These are phyloP conservation scores for Ornithoptera priamus DNA, from an alignment of 2,888 invertebrate genomes.

Conservation along the genomic window DNA sequence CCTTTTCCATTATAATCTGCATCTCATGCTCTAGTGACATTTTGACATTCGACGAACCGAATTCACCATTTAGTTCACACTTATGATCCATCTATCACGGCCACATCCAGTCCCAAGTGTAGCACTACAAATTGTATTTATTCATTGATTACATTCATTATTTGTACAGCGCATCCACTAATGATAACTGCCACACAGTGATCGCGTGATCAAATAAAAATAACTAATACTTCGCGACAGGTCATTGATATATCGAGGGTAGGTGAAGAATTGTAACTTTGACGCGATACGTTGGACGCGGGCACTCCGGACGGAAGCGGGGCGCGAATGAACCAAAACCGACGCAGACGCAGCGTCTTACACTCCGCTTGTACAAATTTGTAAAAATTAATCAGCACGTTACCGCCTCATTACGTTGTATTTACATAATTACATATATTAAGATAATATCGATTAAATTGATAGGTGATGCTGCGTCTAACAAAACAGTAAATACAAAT, in stretches of 20 bases:
- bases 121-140: slow-evolving; percentile 46
- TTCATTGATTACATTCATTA: slow-evolving; percentile 40
- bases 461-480: slow-evolving; percentile 52
- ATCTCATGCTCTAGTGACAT: slow-evolving; percentile 73
- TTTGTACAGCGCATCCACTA: slow-evolving; percentile 52
- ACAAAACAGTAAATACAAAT: slow-evolving; percentile 52
- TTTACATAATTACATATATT: slow-evolving; percentile 44
- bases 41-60: slow-evolving; percentile 62
- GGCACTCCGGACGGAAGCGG: slow-evolving; percentile 42
- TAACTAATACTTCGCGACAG: slow-evolving; percentile 21
- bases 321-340: slow-evolving; percentile 30
- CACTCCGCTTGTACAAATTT: slow-evolving; percentile 52
- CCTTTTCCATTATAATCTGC: slow-evolving; percentile 71
- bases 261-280: slow-evolving; percentile 34
- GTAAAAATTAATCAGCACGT: slow-evolving; percentile 54
- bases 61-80: slow-evolving; percentile 42
- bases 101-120: slow-evolving; percentile 44
- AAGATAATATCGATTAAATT: slow-evolving; percentile 36
- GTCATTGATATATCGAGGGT: slow-evolving; percentile 44
- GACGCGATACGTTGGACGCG: slow-evolving; percentile 32
- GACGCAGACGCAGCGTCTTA: slow-evolving; percentile 34
- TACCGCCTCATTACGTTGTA: slow-evolving; percentile 51
- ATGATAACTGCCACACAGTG: slow-evolving; percentile 58
- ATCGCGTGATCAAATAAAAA: slow-evolving; percentile 40
- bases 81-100: slow-evolving; percentile 49